Evolutionary conservation across 2,113 vertebrate genomes (phyloP), one percentile per base, ranked within the genome.

Genomic region (Lepisosteus osseus): DNA sequence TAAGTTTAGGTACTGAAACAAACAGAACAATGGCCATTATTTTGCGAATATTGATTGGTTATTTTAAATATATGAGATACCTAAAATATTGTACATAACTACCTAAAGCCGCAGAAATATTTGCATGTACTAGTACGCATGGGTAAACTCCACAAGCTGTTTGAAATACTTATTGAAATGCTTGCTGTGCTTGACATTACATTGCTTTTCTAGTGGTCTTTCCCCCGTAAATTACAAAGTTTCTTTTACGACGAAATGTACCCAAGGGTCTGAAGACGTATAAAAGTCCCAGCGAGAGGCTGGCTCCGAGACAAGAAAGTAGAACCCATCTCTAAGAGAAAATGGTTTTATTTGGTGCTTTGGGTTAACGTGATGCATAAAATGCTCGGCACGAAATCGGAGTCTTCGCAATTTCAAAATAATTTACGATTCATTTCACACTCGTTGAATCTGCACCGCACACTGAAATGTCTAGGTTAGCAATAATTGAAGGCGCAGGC

Each of bases 271-370:
- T 77, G 72, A 67, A 72, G 72, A 76, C 83, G 77, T 76, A 77
- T 76, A 82, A 72, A 44, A 67, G 59, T 74, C 76, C 70, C 76
- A 82, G 74, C 79, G 79, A 86, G 75, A 77, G 76, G 72, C 82
- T 77, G 78, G 76, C 83, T 70, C 72, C 84, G 78, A 72, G 70
- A 65, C 2, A 65, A 6, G 15, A 42, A 74, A 72, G 83, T 66
- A 82, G 78, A 81, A 79, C 72, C 63, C 79, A 72, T 68, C 74
- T 17, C 80, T 83, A 29, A 63, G 63, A 87, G 82, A 86, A 83
- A 80, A 84, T 77, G 76, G 78, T 87, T 87, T 93, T 90, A 90
- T 88, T 89, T 85, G 76, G 80, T 90, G 83, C 73, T 86, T 81
- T 82, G 85, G 85, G 79, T 89, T 85, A 87, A 89, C 77, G 73